These are phyloP conservation scores for Yasuhikotakia modesta DNA, from an alignment of 2,797 vertebrate species.

Conservation along the genomic window DNA sequence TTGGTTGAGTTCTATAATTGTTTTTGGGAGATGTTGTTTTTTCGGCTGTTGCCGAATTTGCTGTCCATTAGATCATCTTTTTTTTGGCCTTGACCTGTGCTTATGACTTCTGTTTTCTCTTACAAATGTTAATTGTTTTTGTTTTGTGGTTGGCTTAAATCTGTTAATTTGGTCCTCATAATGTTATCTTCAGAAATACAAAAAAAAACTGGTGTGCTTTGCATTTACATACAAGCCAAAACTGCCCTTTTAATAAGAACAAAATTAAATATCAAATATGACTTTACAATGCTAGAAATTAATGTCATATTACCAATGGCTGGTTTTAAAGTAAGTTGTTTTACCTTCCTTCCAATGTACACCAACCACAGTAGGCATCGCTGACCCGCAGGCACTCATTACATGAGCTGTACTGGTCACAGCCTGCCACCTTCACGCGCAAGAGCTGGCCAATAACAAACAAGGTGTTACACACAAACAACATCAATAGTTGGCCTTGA, in stretches of 20 bases:
- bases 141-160: neutral
- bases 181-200: neutral
- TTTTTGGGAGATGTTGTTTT: too few relatives aligned
- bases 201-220: neutral
- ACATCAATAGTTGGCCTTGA: neutral
- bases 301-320: neutral
- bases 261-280: conserved; percentile 58
- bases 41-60: too few relatives aligned
- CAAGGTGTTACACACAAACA: conserved; percentile 5
- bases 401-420: conserved; percentile 83
- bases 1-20: too few relatives aligned
- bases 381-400: conserved; percentile 84
- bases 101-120: neutral
- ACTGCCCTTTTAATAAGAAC: neutral
- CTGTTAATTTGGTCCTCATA: neutral
- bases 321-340: conserved; percentile 16
- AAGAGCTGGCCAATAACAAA: conserved; percentile 78
- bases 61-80: too few relatives aligned
- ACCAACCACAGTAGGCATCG: conserved; percentile 96
- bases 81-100: neutral
- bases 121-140: neutral
- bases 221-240: neutral
- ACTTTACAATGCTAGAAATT: neutral
- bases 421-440: conserved; percentile 87
- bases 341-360: conserved; percentile 92